Conservation (phyloP, 2,797 vertebrate species). For the Xenops minutus region DNA sequence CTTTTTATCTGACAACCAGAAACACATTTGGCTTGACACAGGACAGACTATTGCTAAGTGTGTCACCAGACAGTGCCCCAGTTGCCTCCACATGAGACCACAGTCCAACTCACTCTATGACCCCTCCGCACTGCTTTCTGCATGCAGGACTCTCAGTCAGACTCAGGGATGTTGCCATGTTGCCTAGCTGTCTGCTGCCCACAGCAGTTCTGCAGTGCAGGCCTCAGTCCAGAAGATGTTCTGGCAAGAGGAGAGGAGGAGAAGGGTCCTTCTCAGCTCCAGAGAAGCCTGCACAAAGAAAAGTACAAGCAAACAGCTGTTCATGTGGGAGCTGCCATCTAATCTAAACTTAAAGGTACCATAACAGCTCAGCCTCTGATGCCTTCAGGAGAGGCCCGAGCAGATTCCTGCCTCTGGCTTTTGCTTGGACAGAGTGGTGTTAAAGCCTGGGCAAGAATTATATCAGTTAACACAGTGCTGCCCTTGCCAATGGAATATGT, state of each 20-base stretch:
- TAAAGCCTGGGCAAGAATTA: not conserved
- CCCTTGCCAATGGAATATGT: not conserved
- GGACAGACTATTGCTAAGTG: not conserved
- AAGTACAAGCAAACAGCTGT: not conserved
- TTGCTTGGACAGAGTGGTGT: not conserved
- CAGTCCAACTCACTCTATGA: not conserved
- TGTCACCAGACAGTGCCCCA: not conserved
- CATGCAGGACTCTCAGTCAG: not conserved
- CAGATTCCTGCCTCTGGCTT: not conserved
- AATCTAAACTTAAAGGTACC: not conserved
- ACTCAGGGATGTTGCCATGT: not conserved
- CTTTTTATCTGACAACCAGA: conserved; percentile 22
- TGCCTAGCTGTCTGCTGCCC: not conserved
- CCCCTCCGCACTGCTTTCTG: not conserved
- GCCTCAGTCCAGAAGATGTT: not conserved
- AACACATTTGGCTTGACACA: conserved; percentile 7
- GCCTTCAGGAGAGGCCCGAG: not conserved
- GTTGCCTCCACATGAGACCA: not conserved
- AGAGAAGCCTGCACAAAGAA: not conserved
- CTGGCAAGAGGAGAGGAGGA: not conserved
- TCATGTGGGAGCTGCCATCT: not conserved
- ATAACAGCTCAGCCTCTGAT: not conserved
- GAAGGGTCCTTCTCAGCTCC: not conserved
- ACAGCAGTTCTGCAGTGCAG: not conserved
- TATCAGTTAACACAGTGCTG: not conserved